These are phyloP conservation scores for Hypotaenidia okinawae DNA, from an alignment of 2,797 vertebrate genomes.

Conservation along the genomic window DNA sequence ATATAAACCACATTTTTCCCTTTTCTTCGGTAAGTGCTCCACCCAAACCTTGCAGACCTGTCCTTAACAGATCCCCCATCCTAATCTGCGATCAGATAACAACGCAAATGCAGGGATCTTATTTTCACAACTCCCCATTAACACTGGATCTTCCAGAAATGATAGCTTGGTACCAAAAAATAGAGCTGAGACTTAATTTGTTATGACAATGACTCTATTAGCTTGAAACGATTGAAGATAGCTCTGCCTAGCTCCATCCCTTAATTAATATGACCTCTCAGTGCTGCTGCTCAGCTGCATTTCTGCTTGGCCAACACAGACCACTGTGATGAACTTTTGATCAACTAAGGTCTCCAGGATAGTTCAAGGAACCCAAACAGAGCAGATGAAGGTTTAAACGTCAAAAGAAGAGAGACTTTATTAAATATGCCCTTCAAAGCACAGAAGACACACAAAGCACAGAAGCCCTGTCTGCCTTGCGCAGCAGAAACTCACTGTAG, in stretches of 20 bases:
- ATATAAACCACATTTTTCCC: rapidly evolving
- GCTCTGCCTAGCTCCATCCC: neutral
- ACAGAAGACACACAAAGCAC: neutral
- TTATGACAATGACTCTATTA: conserved; percentile 11
- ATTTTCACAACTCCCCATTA: neutral
- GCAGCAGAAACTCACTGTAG: neutral
- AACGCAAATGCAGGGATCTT: neutral
- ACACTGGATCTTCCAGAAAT: neutral
- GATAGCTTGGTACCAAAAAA: neutral
- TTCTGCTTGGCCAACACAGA: conserved; percentile 7
- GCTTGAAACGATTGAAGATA: neutral
- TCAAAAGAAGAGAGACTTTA: neutral
- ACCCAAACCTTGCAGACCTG: neutral
- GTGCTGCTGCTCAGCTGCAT: neutral
- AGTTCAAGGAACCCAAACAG: neutral
- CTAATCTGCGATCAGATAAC: neutral
- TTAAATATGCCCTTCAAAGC: conserved; percentile 23
- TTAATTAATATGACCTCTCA: conserved; percentile 65
- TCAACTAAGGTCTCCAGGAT: neutral
- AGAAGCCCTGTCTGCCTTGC: neutral
- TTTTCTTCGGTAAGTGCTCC: neutral
- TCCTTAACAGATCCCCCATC: neutral
- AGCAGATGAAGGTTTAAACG: conserved; percentile 1
- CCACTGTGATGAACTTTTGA: conserved; percentile 22
- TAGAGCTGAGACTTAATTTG: neutral